phyloP scores from a whole-genome alignment of 2,888 invertebrate genomes.

The Agriopis leucophaearia region DNA sequence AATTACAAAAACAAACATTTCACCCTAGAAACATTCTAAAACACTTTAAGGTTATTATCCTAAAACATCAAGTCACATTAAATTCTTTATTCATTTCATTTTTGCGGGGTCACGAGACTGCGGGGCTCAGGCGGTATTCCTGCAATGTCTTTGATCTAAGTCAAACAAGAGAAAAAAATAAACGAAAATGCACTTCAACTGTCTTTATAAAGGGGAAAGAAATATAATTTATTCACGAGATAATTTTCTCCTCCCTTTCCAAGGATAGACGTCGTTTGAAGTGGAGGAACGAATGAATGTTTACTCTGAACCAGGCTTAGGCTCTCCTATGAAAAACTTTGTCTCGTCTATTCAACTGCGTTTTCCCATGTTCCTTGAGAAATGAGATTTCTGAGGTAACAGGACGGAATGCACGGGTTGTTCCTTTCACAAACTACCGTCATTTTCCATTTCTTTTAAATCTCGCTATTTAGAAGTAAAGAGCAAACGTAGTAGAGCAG shows the following conservation, averaged over 20 bases:
- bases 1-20: conserved; percentile 78
- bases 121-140: conserved; percentile 70
- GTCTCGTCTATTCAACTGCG: conserved; percentile 54
- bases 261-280: conserved; percentile 74
- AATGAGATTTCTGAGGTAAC: conserved; percentile 43
- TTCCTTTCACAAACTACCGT: conserved; percentile 31
- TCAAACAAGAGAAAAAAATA: conserved; percentile 76
- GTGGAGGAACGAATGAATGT: conserved; percentile 76
- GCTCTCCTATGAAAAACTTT: conserved; percentile 56
- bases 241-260: conserved; percentile 83
- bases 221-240: conserved; percentile 87
- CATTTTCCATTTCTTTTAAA: conserved; percentile 18
- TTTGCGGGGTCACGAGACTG: conserved; percentile 73
- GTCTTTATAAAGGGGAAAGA: conserved; percentile 84
- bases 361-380: conserved; percentile 39
- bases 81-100: conserved; percentile 82
- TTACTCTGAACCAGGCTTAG: conserved; percentile 66
- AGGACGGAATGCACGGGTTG: conserved; percentile 28
- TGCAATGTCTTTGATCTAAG: conserved; percentile 81
- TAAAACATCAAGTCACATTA: conserved; percentile 82
- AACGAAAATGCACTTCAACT: conserved; percentile 84
- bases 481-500: not conserved
- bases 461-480: not conserved
- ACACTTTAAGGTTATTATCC: conserved; percentile 80
- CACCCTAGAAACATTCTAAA: conserved; percentile 71